Evolutionary conservation across 2,888 invertebrate genomes (phyloP), one percentile per base, ranked within the genome.

Genomic region (Xestia ashworthii): DNA sequence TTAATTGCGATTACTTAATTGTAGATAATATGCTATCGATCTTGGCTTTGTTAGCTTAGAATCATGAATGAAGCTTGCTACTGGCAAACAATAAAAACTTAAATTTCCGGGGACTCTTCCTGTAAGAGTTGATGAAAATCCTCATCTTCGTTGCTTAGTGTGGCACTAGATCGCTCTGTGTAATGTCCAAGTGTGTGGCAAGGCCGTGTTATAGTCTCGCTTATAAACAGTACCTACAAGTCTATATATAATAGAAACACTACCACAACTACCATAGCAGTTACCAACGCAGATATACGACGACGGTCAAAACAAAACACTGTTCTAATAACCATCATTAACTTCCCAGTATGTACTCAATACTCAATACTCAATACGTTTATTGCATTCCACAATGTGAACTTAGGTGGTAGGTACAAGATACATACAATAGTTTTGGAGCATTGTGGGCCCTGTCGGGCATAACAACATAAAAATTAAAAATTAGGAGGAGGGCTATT

Each of bases 1-100:
- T 88, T 88, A 76, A 87, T 83, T 86, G 64, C 9, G 70, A 62
- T 84, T 80, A 83, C 85, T 82, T 78, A 76, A 79, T 60, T 80
- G 65, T 75, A 74, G 76, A 81, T n/a, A 14, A 44, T 84, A 80
- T 71, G n/a, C n/a, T 50, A 12, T 5, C 4, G n/a, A n/a, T n/a
- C 41, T 60, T 22, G 69, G 25, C 1, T 64, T 55, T 50, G 16
- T 3, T 60, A 4, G 14, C 69, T 25, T 11, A 46, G n/a, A 38
- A 22, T 16, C 2, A 48, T n/a, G 41, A 41, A 8, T 32, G 8
- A 6, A 58, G 25, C 25, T 58, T 25, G 2, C 25, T 25, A 58
- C 25, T 25, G 6, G 16, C 3, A 16, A 32, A 6, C 3, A 44
- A 12, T 3, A n/a, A 65, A 44, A n/a, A 8, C 5, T 53, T 65